Evolutionary conservation across 2,797 vertebrate species (phyloP).

Genomic region (Coranthus polyacanthus): DNA sequence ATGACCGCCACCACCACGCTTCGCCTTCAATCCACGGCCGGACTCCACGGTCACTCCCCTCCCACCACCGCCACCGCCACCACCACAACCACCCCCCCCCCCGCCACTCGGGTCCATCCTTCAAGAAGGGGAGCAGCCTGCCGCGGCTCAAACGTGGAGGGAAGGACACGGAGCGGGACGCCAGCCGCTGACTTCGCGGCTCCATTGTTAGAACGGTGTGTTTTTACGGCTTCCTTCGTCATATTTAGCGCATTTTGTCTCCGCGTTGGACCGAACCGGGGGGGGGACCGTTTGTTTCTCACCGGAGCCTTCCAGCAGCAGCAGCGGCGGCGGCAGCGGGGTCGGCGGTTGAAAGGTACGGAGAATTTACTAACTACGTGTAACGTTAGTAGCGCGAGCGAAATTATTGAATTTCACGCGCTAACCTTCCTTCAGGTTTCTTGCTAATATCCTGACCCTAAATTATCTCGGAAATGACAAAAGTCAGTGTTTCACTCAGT

Average conservation of each 20-base stretch:
- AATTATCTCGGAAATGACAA: fast-evolving
- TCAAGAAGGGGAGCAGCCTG: slow-evolving; percentile 49
- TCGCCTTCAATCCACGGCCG: slow-evolving; percentile 41
- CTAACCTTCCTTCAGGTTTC: no score
- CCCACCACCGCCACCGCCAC: slow-evolving; percentile 38
- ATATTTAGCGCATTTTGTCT: slow-evolving; percentile 8
- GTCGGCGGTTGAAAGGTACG: slow-evolving; percentile 59
- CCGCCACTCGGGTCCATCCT: slow-evolving; percentile 44
- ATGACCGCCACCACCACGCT: slow-evolving; percentile 36
- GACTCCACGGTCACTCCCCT: slow-evolving; percentile 44
- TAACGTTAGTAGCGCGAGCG: slow-evolving; percentile 13
- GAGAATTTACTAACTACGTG: not conserved
- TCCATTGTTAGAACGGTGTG: slow-evolving; percentile 52
- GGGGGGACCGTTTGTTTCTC: slow-evolving; percentile 32
- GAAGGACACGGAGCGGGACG: slow-evolving; percentile 47
- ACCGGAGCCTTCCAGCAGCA: no score
- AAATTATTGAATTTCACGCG: slow-evolving; percentile 2
- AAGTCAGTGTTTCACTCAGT: fast-evolving
- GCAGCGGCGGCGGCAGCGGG: no score
- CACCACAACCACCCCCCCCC: slow-evolving; percentile 46
- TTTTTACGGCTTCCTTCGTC: slow-evolving; percentile 30
- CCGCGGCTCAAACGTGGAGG: slow-evolving; percentile 61
- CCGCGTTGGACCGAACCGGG: slow-evolving; percentile 8
- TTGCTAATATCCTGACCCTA: not conserved
- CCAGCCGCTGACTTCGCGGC: slow-evolving; percentile 23